Evolutionary conservation across 2,797 vertebrate species (phyloP), one percentile per base, ranked within the genome.

Genomic region (Momotus momota): DNA sequence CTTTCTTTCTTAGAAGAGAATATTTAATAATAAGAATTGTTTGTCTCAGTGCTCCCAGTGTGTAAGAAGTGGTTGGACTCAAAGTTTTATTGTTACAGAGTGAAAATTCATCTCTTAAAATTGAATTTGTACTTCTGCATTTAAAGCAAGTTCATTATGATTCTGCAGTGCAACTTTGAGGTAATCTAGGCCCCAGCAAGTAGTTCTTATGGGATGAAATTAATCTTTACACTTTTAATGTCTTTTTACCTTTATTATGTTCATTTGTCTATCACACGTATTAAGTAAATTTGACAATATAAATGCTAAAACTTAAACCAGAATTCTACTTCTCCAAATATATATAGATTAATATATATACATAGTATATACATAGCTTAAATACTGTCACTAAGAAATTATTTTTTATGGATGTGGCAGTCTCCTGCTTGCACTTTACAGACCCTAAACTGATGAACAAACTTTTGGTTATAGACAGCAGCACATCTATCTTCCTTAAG

Each of bases 301-400:
- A 79, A 48, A 64, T 80, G 60, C 72, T 95, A 82, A 80, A 93
- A 92, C 41, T 91, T 94, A 94, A 95, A 95, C 74, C 64, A 81
- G 86, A 60, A 40, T 43, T 93, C 31, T 91, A 58, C 15, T 69
- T 46, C 17, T 66, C 26, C 20, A 54, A 10, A 35, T 48, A 29
- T 33, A 23, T 35, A 35, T 35, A 35, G 35, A 35, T 35, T 35
- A 35, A 35, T 35, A 35, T 35, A 35, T 35, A 35, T 35, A 35
- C 35, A 35, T 45, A 66, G 51, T 81, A 78, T 94, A 66, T 85
- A 65, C 62, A 61, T 33, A 92, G 73, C 81, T 94, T 93, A 93
- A 88, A 94, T 91, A 90, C 55, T 48, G 88, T 95, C 48, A 93
- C 41, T 96, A 83, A 94, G 84, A 90, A 97, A 89, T 79, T 62